Percentiles rank a stretch among this genome's conserved stretches.
These are phyloP conservation scores for Petrolisthes manimaculis DNA, from an alignment of 2,888 invertebrate species.

Conservation along the genomic window DNA sequence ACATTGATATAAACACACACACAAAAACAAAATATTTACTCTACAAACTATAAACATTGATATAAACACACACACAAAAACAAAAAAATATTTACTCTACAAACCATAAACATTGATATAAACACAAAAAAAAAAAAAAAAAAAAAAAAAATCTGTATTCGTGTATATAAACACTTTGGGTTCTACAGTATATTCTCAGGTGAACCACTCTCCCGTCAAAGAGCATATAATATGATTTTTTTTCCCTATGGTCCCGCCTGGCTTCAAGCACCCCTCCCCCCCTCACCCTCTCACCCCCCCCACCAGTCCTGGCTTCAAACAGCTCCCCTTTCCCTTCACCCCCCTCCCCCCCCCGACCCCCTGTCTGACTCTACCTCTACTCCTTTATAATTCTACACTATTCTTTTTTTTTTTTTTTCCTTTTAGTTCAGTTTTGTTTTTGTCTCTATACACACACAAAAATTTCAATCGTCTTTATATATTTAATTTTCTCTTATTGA, in stretches of 20 bases:
- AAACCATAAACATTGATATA: not conserved
- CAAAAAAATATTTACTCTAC: not conserved
- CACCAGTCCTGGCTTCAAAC: not conserved
- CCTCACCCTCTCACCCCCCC: no score
- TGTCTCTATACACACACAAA: not conserved
- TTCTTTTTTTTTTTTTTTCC: not conserved
- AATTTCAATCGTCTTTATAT: not conserved
- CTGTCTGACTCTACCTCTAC: not conserved
- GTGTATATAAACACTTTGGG: not conserved
- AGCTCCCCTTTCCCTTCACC: not conserved
- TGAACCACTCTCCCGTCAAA: no score
- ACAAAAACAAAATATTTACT: not conserved
- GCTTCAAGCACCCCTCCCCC: no score
- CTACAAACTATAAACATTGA: not conserved
- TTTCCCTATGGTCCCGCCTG: no score
- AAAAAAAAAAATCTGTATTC: not conserved
- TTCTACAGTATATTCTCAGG: no score
- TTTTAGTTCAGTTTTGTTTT: not conserved
- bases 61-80: constrained; percentile 5
- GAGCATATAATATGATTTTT: no score
- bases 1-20: no score
- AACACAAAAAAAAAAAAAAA: not conserved
- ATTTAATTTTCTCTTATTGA: not conserved
- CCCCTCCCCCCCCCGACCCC: not conserved
- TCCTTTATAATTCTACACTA: not conserved